A percentile compares a stretch with the other conserved stretches of the same genome.
phyloP scores from a whole-genome alignment of 1,140 invertebrate species.

The Drosophila melanogaster region Release_6_plus_ISO1_MT NC_004354.4:5650501-5651000 shows the following conservation, averaged over 20 bases:
- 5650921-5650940: constrained; percentile 9
- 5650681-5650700: constrained; percentile 54
- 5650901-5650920: background rate
- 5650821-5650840: constrained; percentile 21
- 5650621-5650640: constrained; percentile 47
- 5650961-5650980: constrained; percentile 8
- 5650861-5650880: background rate
- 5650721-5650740: constrained; percentile 29
- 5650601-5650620: constrained; percentile 60
- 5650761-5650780: constrained; percentile 55
- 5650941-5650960: constrained; percentile 10
- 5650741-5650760: constrained; percentile 50
- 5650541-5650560: constrained; percentile 12
- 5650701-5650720: constrained; percentile 49
- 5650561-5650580: constrained; percentile 59
- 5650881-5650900: background rate
- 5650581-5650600: constrained; percentile 60
- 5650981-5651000: no score
- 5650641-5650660: constrained; percentile 27
- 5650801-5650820: constrained; percentile 37
- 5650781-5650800: constrained; percentile 47
- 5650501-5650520: background rate
- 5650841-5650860: background rate
- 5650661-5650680: constrained; percentile 38
- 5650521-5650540: constrained; percentile 17